phyloP scores from a whole-genome alignment of 2,888 invertebrate species.

The Philereme vetulata region DNA sequence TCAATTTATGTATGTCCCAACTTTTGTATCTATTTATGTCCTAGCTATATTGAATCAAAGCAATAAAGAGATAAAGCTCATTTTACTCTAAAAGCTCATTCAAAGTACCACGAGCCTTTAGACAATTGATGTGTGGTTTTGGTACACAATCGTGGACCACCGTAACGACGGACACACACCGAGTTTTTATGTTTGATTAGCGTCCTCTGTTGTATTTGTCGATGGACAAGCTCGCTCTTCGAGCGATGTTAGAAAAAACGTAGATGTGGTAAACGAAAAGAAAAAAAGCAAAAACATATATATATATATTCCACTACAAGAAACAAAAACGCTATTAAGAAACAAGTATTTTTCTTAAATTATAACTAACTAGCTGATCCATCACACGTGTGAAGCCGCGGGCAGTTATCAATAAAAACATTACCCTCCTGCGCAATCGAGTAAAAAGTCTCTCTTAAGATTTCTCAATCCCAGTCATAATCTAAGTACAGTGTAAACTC shows the following conservation, averaged over 20 bases:
- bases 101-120: conserved; percentile 21
- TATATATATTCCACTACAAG: too few species aligned
- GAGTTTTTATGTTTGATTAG: conserved; percentile 66
- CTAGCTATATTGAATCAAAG: neutral
- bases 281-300: too few species aligned
- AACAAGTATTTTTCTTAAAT: too few species aligned
- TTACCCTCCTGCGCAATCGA: too few species aligned
- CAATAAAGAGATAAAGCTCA: neutral
- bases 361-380: too few species aligned
- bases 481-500: too few species aligned
- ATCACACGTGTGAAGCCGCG: too few species aligned
- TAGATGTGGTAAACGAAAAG: conserved; percentile 29
- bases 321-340: too few species aligned
- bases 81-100: neutral
- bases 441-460: too few species aligned
- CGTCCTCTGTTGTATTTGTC: conserved; percentile 61
- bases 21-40: neutral
- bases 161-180: conserved; percentile 62
- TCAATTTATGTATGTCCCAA: neutral
- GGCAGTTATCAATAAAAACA: too few species aligned
- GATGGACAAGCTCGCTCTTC: conserved; percentile 46
- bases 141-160: conserved; percentile 64
- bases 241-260: conserved; percentile 29
- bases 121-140: conserved; percentile 54
- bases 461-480: too few species aligned